Evolutionary conservation across 2,888 invertebrate genomes (phyloP).

Genomic region (Athripsodes cinereus): DNA sequence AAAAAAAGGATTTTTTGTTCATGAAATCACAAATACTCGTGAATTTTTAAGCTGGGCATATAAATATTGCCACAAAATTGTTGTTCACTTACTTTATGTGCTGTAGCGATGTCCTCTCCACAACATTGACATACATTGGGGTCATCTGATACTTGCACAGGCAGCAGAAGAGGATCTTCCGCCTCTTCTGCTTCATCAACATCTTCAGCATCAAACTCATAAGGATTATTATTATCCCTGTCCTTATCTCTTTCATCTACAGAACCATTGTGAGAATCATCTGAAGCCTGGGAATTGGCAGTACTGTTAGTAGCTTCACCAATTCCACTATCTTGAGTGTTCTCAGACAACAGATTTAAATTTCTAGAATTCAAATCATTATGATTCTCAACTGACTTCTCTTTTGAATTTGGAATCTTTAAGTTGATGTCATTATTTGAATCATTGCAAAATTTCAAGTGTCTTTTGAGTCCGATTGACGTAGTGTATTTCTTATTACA

Average conservation of each 20-base stretch:
- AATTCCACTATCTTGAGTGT: neutral
- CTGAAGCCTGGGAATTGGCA: neutral
- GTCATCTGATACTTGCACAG: neutral
- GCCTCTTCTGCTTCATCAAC: neutral
- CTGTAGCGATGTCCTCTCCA: constrained; percentile 21
- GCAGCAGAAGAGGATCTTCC: neutral
- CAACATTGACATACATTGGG: constrained; percentile 20
- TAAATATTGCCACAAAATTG: no score
- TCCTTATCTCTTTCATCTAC: neutral
- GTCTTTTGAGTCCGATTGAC: constrained; percentile 19
- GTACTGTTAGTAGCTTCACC: neutral
- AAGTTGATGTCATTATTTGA: constrained; percentile 10
- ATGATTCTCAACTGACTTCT: constrained; percentile 14
- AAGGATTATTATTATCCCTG: constrained; percentile 14
- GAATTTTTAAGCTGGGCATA: no score
- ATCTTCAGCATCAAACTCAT: constrained; percentile 24
- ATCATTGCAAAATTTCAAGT: constrained; percentile 21
- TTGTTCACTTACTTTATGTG: constrained; percentile 19
- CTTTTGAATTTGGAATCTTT: constrained; percentile 7
- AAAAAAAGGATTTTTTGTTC: no score
- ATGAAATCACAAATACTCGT: no score
- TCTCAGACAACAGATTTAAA: constrained; percentile 13
- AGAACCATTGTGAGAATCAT: neutral
- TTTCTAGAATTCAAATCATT: constrained; percentile 17
- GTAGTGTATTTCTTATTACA: constrained; percentile 23